A percentile compares a stretch with the other conserved stretches of the same genome.
Evolutionary conservation across 2,888 invertebrate species (phyloP).

Genomic region (Tetranychus truncatus): DNA sequence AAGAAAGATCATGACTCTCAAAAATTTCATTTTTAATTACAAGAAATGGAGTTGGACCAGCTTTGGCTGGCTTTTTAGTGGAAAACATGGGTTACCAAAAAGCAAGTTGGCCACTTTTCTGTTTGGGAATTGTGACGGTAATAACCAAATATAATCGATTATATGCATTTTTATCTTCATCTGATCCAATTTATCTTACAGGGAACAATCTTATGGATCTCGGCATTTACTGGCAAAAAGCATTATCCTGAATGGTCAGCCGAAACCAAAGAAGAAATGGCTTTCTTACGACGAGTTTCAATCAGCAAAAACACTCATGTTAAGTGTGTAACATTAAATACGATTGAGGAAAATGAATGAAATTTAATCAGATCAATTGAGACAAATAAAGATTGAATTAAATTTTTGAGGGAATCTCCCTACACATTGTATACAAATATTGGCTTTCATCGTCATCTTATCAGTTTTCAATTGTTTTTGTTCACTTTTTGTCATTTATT

Average conservation of each 20-base stretch:
- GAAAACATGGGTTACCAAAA: constrained; percentile 45
- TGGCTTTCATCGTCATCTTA: no score
- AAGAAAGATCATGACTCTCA: no score
- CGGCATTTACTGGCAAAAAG: neutral
- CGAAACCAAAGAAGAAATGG: neutral
- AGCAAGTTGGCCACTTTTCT: constrained; percentile 20
- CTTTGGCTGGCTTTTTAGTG: constrained; percentile 51
- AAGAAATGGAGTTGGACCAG: constrained; percentile 41
- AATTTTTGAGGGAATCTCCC: no score
- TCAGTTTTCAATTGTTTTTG: no score
- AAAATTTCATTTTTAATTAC: neutral
- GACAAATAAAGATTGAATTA: neutral
- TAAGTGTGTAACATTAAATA: neutral
- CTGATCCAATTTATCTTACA: neutral
- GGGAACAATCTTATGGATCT: neutral
- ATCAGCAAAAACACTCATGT: neutral
- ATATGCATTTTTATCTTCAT: neutral
- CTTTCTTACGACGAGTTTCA: neutral
- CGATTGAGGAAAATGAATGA: neutral
- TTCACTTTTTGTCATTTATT: no score
- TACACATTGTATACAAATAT: no score
- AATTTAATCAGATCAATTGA: neutral
- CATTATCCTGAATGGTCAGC: neutral
- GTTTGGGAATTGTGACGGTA: constrained; percentile 20
- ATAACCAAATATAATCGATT: neutral